These are phyloP conservation scores for Labia minor DNA, from an alignment of 2,888 invertebrate genomes.

Conservation along the genomic window DNA sequence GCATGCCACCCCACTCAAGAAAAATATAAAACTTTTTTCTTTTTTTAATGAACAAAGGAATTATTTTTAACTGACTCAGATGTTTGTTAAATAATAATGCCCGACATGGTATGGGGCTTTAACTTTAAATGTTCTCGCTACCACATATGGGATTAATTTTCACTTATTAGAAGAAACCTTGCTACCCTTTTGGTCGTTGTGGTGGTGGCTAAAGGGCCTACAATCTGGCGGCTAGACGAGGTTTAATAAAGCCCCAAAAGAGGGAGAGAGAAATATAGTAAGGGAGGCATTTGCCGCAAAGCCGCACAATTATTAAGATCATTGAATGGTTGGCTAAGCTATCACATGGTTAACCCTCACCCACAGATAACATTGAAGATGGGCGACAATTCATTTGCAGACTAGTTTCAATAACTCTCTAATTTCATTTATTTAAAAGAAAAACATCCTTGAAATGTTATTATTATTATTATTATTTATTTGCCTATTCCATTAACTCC, in stretches of 20 bases:
- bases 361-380: too few species aligned
- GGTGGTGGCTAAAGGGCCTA: background rate
- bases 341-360: too few species aligned
- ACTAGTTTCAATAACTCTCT: too few species aligned
- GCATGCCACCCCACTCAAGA: too few species aligned
- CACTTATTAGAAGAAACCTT: conserved; percentile 5
- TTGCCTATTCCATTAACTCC: too few species aligned
- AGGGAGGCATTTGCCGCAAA: background rate
- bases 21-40: too few species aligned
- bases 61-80: background rate
- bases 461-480: too few species aligned
- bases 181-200: background rate
- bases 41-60: background rate
- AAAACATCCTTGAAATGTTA: too few species aligned
- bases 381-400: too few species aligned
- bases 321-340: background rate
- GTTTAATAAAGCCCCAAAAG: background rate
- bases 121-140: background rate
- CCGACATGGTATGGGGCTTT: background rate
- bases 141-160: conserved; percentile 13
- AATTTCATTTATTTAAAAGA: too few species aligned
- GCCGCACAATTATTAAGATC: background rate
- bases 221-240: background rate
- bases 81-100: background rate
- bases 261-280: background rate